phyloP scores from a whole-genome alignment of 2,113 vertebrate species.

The Cairina moschata region DNA sequence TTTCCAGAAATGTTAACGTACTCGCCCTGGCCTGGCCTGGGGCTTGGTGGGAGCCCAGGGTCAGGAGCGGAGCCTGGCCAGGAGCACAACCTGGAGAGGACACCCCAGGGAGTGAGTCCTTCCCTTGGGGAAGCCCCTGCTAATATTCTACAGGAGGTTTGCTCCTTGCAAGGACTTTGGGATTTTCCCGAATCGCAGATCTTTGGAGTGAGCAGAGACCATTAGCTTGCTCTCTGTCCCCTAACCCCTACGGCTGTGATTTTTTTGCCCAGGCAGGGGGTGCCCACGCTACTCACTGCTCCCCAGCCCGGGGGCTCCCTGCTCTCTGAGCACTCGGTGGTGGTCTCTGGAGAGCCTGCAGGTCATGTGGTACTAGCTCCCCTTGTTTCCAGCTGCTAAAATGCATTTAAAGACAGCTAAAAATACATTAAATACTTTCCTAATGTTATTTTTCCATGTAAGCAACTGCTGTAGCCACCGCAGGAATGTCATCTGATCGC shows the following conservation, averaged over 20 bases:
- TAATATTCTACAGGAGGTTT: not conserved
- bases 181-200: not conserved
- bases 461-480: conserved; percentile 69
- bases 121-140: not conserved
- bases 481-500: conserved; percentile 67
- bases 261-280: not conserved
- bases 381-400: conserved; percentile 68
- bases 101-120: not conserved
- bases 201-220: not conserved
- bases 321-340: not conserved
- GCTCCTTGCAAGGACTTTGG: not conserved
- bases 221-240: not conserved
- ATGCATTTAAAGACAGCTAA: conserved; percentile 70
- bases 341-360: not conserved
- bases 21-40: not conserved
- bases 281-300: not conserved
- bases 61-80: not conserved
- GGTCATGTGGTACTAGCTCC: conserved; percentile 25
- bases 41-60: fast-evolving
- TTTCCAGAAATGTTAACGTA: conserved; percentile 23
- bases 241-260: not conserved
- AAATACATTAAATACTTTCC: conserved; percentile 73
- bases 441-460: conserved; percentile 72
- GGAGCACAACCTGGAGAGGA: fast-evolving
- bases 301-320: not conserved